Evolutionary conservation across 2,113 vertebrate species (phyloP).

Genomic region (Nematolebias whitei): DNA sequence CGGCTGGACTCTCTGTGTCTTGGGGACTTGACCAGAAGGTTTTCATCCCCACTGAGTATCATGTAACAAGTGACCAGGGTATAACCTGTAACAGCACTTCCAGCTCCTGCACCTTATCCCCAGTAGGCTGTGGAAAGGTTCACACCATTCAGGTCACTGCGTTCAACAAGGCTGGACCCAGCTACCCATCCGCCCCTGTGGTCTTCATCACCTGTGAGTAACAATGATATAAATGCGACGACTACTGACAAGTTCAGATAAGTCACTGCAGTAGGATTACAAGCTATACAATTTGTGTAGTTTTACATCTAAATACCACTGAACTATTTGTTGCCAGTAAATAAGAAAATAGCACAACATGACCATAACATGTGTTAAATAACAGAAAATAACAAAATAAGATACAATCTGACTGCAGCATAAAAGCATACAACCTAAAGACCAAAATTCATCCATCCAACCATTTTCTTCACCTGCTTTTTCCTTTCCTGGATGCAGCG

Average conservation of each 20-base stretch:
- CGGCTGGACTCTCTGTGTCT: slow-evolving; percentile 76
- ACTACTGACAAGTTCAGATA: not conserved
- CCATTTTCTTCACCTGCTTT: too few relatives aligned
- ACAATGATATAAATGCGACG: not conserved
- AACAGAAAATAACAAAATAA: too few relatives aligned
- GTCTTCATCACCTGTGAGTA: slow-evolving; percentile 83
- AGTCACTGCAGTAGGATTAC: not conserved
- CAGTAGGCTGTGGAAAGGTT: slow-evolving; percentile 81
- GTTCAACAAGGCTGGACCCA: slow-evolving; percentile 83
- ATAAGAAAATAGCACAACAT: too few relatives aligned
- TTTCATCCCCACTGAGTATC: slow-evolving; percentile 78
- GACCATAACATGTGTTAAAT: too few relatives aligned
- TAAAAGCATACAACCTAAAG: too few relatives aligned
- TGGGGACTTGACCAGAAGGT: slow-evolving; percentile 61
- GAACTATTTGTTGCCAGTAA: too few relatives aligned
- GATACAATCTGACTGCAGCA: too few relatives aligned
- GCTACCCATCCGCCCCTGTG: slow-evolving; percentile 72
- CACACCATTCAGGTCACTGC: slow-evolving; percentile 82
- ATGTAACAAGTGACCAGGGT: slow-evolving; percentile 65
- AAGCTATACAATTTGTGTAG: too few relatives aligned
- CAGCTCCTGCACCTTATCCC: slow-evolving; percentile 77
- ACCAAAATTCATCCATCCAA: too few relatives aligned
- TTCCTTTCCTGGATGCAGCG: too few relatives aligned
- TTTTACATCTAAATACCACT: too few relatives aligned
- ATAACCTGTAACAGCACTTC: slow-evolving; percentile 77